phyloP scores from a whole-genome alignment of 2,888 invertebrate genomes.

The Carterocephalus palaemon region DNA sequence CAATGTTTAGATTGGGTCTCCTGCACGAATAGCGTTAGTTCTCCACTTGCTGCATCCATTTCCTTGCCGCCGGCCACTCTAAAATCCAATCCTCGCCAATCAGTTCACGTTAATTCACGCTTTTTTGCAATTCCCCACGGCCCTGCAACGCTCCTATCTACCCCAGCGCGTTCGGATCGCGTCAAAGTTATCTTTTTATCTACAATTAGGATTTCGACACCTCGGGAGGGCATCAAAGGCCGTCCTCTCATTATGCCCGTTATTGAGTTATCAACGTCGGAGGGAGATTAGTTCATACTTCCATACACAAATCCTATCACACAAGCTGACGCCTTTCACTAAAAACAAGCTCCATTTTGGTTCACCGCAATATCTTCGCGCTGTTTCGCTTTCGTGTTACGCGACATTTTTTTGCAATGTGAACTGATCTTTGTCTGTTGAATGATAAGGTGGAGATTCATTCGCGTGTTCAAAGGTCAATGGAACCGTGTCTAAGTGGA shows the following conservation, averaged over 20 bases:
- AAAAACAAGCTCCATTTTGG: slow-evolving; percentile 74
- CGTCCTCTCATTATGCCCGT: slow-evolving; percentile 71
- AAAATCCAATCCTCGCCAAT: slow-evolving; percentile 19
- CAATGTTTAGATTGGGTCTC: no score
- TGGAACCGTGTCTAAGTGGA: slow-evolving; percentile 44
- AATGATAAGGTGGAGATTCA: slow-evolving; percentile 29
- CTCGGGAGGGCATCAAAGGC: slow-evolving; percentile 70
- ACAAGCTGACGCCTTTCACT: slow-evolving; percentile 78
- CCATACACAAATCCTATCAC: slow-evolving; percentile 78
- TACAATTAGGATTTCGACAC: slow-evolving; percentile 78
- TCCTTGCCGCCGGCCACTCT: neutral
- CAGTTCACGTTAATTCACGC: slow-evolving; percentile 15
- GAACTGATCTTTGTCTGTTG: slow-evolving; percentile 34
- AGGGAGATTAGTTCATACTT: slow-evolving; percentile 78
- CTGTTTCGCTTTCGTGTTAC: slow-evolving; percentile 36
- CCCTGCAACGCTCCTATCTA: slow-evolving; percentile 13
- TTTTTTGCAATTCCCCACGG: slow-evolving; percentile 23
- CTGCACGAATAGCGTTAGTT: no score
- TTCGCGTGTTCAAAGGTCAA: slow-evolving; percentile 15
- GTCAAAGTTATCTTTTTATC: slow-evolving; percentile 77
- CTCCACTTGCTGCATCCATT: no score
- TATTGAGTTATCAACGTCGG: slow-evolving; percentile 76
- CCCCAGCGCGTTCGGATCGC: slow-evolving; percentile 30
- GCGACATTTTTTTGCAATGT: slow-evolving; percentile 24
- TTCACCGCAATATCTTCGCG: slow-evolving; percentile 61